Evolutionary conservation across 2,888 invertebrate genomes (phyloP), one percentile per base, ranked within the genome.

Genomic region (Pandemis cinnamomeana): DNA sequence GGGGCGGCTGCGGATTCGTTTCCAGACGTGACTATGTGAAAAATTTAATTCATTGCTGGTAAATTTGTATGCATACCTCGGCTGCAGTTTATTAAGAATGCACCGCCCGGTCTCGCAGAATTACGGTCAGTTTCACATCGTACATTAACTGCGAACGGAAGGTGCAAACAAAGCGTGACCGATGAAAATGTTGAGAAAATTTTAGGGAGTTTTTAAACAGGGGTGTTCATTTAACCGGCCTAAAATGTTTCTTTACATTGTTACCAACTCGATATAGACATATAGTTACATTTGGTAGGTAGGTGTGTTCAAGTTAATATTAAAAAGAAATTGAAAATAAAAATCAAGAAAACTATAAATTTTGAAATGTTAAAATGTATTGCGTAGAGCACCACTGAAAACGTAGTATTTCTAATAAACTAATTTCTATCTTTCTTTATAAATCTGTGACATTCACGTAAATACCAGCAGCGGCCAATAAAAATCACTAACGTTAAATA

Each of bases 41-140:
- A 90, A 90, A 90, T 89, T 88, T 89, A 89, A 90, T 91, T 90
- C 88, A 87, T 87, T 83, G 85, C 85, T 78, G 78, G 81, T 80
- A 82, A 84, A 89, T 90, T 91, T 88, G 87, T 91, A 91, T 91
- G 91, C 91, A 91, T 90, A 86, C 89, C 91, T 80, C 84, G 84
- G 77, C 84, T 88, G 90, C 87, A 89, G 82, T 89, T 84, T 88
- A 90, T 89, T 89, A 89, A 86, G 87, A 89, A 90, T 91, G 90
- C 91, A 89, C 85, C 84, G 81, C 85, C 81, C 77, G 80, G 83
- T 86, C 84, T 82, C 82, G 61, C 72, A 75, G 80, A 79, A 86
- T 86, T 87, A 86, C 81, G 86, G 86, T 83, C 86, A 87, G 86
- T 85, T 84, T 83, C 80, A 85, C 86, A 85, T 83, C 83, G 83